Base-by-base conservation (phyloP, 1,140 invertebrate species). In the Planococcus citri region DNA sequence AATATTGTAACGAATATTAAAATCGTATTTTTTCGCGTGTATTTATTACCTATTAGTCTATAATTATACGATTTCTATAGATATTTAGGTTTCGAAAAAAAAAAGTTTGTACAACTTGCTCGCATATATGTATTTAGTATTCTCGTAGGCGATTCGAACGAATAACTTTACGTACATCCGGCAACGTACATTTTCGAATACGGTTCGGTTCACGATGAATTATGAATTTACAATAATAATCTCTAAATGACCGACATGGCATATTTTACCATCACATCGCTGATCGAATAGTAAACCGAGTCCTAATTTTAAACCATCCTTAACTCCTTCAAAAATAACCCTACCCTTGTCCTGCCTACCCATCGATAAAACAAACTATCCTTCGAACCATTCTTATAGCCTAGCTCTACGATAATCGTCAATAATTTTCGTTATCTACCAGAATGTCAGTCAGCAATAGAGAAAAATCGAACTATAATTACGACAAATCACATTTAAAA, bases 1-100 rank as follows among this genome's bases (percentile, higher is more conserved):
- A 51, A 51, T n/a, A n/a, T 51, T 51, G 41, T 51, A 51, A 51
- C 41, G 41, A 51, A 51, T n/a, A n/a, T 51, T 51, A 51, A 51
- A 51, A 37, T 37, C 14, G 14, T 37, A 37, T n/a, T 51, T 33
- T 51, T 51, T 51, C 17, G 17, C 10, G 41, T 51, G 12, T n/a
- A 37, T 37, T 14, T 8, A 8, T 37, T 37, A 37, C 33, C 6
- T 37, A 37, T n/a, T n/a, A n/a, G n/a, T n/a, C n/a, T n/a, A n/a
- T n/a, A n/a, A n/a, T n/a, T n/a, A n/a, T n/a, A n/a, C n/a, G n/a
- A n/a, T n/a, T n/a, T n/a, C n/a, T n/a, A n/a, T n/a, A n/a, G n/a
- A n/a, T n/a, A n/a, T n/a, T n/a, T n/a, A n/a, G n/a, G n/a, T 12
- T 33, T 33, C 29, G 29, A 33, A 33, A 33, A 33, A 33, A 33